Conservation (phyloP, 2,113 vertebrate genomes). For the Pygoscelis antarcticus region DNA sequence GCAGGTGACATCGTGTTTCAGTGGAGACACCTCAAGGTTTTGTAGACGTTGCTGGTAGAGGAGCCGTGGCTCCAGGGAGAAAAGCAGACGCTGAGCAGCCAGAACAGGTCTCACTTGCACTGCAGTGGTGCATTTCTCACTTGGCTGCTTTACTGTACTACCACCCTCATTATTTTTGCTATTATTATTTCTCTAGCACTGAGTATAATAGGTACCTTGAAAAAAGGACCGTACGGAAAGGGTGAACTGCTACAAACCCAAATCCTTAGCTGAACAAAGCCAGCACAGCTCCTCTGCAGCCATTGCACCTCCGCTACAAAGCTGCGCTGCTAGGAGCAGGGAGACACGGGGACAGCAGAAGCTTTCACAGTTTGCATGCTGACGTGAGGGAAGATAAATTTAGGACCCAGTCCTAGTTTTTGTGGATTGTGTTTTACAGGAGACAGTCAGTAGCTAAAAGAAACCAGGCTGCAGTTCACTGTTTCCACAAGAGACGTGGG, state of each 20-base stretch:
- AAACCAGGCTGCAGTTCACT: neutral
- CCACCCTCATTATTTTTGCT: neutral
- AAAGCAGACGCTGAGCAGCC: neutral
- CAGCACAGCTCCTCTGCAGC: neutral
- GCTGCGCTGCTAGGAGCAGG: neutral
- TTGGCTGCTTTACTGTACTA: neutral
- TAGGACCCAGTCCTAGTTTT: neutral
- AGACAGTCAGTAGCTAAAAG: neutral
- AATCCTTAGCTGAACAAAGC: neutral
- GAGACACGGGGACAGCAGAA: neutral
- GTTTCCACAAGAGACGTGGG: neutral
- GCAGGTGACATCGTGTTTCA: neutral
- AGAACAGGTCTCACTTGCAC: neutral
- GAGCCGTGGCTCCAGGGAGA: neutral
- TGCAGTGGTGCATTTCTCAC: neutral
- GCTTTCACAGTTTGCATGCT: neutral
- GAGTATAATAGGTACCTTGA: neutral
- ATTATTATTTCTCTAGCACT: neutral
- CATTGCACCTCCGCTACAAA: neutral
- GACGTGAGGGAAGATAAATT: neutral
- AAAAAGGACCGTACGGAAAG: neutral
- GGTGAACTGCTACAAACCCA: neutral
- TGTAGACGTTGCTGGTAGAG: accelerated
- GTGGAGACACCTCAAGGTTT: neutral
- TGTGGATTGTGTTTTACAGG: neutral